A percentile compares a stretch with the other conserved stretches of the same genome.
Conservation (phyloP, 2,113 vertebrate species). For the Enhydra lutris region DNA sequence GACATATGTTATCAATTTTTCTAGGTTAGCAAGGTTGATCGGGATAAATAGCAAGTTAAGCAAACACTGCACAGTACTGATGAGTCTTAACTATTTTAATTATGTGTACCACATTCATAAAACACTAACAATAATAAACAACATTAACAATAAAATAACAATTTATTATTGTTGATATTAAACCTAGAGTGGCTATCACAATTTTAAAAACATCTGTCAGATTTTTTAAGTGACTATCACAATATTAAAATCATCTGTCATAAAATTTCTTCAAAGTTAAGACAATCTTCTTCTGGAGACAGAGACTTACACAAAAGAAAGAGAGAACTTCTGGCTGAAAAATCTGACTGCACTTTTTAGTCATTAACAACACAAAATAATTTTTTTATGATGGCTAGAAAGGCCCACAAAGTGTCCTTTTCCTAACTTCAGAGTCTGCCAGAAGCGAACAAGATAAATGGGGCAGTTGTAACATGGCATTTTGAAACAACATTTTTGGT, state of each 20-base stretch:
- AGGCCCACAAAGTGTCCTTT: background rate
- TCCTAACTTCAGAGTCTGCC: background rate
- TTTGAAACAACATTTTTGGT: background rate
- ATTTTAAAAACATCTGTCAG: background rate
- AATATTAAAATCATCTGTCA: background rate
- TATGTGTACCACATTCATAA: constrained; percentile 30
- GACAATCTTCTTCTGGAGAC: background rate
- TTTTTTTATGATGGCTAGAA: constrained; percentile 20
- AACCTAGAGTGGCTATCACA: background rate
- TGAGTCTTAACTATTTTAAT: background rate
- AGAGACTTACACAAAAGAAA: constrained; percentile 40
- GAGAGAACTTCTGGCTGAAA: constrained; percentile 23
- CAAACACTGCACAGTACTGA: constrained; percentile 28
- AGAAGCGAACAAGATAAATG: constrained; percentile 13
- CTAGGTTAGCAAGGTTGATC: constrained; percentile 33
- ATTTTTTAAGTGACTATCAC: background rate
- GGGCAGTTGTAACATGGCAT: background rate
- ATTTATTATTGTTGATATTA: constrained; percentile 1
- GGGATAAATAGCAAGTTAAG: constrained; percentile 12
- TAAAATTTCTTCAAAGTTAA: constrained; percentile 38
- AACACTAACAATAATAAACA: constrained; percentile 43
- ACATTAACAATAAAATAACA: background rate
- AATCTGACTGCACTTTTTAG: background rate
- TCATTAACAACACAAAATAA: background rate
- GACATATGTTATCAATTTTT: constrained; percentile 7